A percentile compares a stretch with the other conserved stretches of the same genome.
phyloP scores from a whole-genome alignment of 2,888 invertebrate species.

The Sialis lutaria region DNA sequence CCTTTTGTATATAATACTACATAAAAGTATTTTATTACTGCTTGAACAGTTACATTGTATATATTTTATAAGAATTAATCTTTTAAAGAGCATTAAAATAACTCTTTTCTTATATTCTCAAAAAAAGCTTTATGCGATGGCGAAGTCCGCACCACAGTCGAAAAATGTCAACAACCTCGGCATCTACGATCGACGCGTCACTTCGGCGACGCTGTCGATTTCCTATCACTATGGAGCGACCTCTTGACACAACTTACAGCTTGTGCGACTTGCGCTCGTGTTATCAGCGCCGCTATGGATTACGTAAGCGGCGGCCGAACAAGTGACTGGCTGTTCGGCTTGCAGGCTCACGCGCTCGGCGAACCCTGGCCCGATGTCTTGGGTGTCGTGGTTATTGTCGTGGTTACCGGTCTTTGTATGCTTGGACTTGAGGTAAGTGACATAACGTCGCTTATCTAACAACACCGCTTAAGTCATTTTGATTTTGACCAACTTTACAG shows the following conservation, averaged over 20 bases:
- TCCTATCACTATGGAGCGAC: constrained; percentile 40
- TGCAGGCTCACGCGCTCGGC: constrained; percentile 36
- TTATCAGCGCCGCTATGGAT: constrained; percentile 42
- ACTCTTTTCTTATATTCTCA: no score
- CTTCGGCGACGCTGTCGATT: constrained; percentile 32
- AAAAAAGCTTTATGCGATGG: constrained; percentile 17
- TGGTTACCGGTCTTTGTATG: constrained; percentile 43
- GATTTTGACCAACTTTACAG: no score
- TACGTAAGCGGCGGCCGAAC: constrained; percentile 40
- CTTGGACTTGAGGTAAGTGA: constrained; percentile 46
- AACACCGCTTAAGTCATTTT: no score
- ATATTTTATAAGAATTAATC: no score
- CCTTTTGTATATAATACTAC: no score
- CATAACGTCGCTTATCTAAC: no score
- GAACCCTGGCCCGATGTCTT: constrained; percentile 47
- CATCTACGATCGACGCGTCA: constrained; percentile 28
- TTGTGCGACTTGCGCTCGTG: constrained; percentile 40
- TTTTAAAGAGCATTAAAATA: no score
- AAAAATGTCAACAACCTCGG: constrained; percentile 12
- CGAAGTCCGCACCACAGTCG: constrained; percentile 4
- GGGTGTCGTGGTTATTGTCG: constrained; percentile 40
- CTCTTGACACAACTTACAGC: constrained; percentile 39
- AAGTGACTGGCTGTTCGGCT: constrained; percentile 39
- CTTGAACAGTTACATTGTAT: no score
- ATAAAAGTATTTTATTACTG: no score